phyloP scores from a whole-genome alignment of 2,888 invertebrate species.

The Drosophila anomelani region DNA sequence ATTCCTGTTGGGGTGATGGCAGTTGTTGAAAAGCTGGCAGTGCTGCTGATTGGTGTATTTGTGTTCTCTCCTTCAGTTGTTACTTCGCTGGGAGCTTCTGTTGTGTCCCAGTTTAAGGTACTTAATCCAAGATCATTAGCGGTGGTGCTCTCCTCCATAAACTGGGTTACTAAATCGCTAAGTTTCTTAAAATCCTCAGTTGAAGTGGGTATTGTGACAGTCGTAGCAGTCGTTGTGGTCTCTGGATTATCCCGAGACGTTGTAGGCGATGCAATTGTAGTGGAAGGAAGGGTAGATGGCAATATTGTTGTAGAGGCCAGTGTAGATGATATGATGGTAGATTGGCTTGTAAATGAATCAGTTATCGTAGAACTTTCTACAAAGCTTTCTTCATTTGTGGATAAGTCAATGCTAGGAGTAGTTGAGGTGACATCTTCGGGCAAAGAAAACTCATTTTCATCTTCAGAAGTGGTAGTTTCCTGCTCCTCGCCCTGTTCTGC shows the following conservation, averaged over 20 bases:
- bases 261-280: conserved; percentile 15
- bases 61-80: conserved; percentile 19
- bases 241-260: background rate
- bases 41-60: conserved; percentile 8
- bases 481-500: conserved; percentile 25
- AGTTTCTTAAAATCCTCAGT: conserved; percentile 62
- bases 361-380: background rate
- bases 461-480: background rate
- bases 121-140: conserved; percentile 12
- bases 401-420: conserved; percentile 9
- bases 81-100: conserved; percentile 15
- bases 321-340: background rate
- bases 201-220: conserved; percentile 60
- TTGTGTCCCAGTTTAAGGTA: conserved; percentile 19
- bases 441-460: background rate
- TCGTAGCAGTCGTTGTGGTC: conserved; percentile 38
- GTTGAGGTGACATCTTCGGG: conserved; percentile 4
- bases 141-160: conserved; percentile 47
- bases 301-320: background rate
- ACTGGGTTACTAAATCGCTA: conserved; percentile 57
- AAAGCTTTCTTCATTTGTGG: background rate
- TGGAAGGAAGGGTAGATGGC: background rate
- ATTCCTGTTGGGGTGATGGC: conserved; percentile 9
- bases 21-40: background rate
- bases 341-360: conserved; percentile 5